phyloP scores from a whole-genome alignment of 2,113 vertebrate genomes.

The Chrysemys picta region DNA sequence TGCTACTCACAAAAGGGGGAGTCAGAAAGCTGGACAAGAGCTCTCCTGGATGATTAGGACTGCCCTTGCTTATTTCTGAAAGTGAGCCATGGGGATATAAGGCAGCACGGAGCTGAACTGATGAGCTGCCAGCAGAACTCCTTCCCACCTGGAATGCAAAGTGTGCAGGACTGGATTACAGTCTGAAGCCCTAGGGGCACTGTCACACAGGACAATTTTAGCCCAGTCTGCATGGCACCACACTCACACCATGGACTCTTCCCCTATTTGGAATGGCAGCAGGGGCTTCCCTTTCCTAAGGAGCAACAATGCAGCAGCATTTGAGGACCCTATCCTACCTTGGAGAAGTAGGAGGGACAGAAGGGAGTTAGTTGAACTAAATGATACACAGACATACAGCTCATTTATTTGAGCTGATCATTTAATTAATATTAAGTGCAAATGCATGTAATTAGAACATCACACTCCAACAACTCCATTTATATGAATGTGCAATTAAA shows the following conservation, averaged over 20 bases:
- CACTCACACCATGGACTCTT: too few relatives aligned
- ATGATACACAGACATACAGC: not conserved
- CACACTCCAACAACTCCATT: not conserved
- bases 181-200: not conserved
- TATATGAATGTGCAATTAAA: not conserved
- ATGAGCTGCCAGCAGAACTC: not conserved
- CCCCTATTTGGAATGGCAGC: too few relatives aligned
- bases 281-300: not conserved
- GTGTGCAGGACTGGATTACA: not conserved
- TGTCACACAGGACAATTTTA: too few relatives aligned
- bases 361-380: not conserved
- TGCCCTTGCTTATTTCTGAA: not conserved
- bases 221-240: too few relatives aligned
- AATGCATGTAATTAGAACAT: not conserved
- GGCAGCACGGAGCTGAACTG: not conserved
- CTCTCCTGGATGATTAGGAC: not conserved
- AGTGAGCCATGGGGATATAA: not conserved
- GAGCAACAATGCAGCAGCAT: not conserved
- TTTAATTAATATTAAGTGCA: not conserved
- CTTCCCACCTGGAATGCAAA: not conserved
- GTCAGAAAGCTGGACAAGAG: not conserved
- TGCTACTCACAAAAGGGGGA: not conserved
- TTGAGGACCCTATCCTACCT: not conserved
- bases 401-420: not conserved
- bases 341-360: not conserved